These are phyloP conservation scores for Lepetodrilus schrolli DNA, from an alignment of 2,888 invertebrate genomes.

Conservation along the genomic window DNA sequence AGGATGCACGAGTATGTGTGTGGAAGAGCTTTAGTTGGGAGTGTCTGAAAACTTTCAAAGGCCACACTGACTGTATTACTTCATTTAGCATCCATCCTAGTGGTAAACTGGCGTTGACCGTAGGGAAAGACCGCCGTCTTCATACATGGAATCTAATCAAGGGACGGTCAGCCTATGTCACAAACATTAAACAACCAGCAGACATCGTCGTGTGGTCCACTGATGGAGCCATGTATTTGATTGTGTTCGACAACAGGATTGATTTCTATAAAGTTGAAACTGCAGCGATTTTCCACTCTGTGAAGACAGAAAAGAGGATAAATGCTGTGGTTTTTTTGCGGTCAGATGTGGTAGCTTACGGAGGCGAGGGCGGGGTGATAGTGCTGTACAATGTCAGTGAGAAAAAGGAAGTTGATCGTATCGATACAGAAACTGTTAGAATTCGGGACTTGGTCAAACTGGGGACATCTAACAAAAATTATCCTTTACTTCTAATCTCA, in stretches of 20 bases:
- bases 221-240: constrained; percentile 84
- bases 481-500: constrained; percentile 75
- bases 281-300: constrained; percentile 83
- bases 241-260: constrained; percentile 83
- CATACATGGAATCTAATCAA: constrained; percentile 94
- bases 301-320: constrained; percentile 83
- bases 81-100: constrained; percentile 83
- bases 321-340: constrained; percentile 82
- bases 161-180: constrained; percentile 90
- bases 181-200: constrained; percentile 83
- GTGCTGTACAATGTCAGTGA: constrained; percentile 50
- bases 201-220: constrained; percentile 83
- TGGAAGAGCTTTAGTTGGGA: constrained; percentile 90
- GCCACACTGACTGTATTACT: constrained; percentile 85
- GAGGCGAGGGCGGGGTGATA: constrained; percentile 59
- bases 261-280: constrained; percentile 88
- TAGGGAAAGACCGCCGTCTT: constrained; percentile 88
- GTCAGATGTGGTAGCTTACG: constrained; percentile 55
- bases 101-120: constrained; percentile 90
- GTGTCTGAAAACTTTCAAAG: constrained; percentile 83
- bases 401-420: constrained; percentile 43
- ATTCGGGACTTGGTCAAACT: constrained; percentile 10
- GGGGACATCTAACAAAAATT: constrained; percentile 29
- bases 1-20: constrained; percentile 88
- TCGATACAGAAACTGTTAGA: constrained; percentile 55